Conservation (phyloP, 2,888 invertebrate species). For the Xiphydria camelus region DNA sequence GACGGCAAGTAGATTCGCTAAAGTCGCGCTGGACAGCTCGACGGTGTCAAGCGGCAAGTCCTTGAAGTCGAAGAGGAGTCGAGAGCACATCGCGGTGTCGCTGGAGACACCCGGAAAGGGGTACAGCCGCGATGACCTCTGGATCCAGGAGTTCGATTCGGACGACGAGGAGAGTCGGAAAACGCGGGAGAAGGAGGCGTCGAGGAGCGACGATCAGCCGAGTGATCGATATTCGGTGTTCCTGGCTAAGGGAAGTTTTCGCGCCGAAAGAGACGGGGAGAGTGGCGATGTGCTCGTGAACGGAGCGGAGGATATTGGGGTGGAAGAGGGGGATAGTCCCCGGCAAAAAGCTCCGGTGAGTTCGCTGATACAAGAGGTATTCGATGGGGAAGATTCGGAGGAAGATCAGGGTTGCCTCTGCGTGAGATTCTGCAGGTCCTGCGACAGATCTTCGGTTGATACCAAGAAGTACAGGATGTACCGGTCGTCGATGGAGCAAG, state of each 20-base stretch:
- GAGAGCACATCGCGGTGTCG: no score
- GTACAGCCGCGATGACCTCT: constrained; percentile 25
- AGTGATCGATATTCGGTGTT: constrained; percentile 33
- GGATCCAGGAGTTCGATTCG: constrained; percentile 19
- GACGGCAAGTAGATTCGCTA: not conserved
- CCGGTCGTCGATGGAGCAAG: not conserved
- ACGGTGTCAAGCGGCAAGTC: constrained; percentile 1
- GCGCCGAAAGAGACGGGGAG: no score
- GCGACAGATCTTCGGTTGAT: constrained; percentile 17
- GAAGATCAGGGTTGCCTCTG: constrained; percentile 34
- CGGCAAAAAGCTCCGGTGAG: not conserved
- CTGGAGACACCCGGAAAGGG: not conserved
- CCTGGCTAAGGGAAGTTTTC: constrained; percentile 16
- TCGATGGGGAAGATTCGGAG: constrained; percentile 10
- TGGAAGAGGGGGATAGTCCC: no score
- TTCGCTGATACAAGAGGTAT: not conserved
- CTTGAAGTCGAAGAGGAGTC: no score
- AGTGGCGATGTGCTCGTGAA: no score
- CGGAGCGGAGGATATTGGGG: no score
- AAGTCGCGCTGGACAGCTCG: constrained; percentile 1
- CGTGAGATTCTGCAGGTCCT: constrained; percentile 31
- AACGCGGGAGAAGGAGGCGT: not conserved
- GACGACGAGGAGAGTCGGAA: constrained; percentile 3
- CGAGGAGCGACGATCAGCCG: no score
- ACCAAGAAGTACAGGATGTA: not conserved